Base-by-base conservation (phyloP, 2,888 invertebrate genomes). In the Agrypnus murinus region DNA sequence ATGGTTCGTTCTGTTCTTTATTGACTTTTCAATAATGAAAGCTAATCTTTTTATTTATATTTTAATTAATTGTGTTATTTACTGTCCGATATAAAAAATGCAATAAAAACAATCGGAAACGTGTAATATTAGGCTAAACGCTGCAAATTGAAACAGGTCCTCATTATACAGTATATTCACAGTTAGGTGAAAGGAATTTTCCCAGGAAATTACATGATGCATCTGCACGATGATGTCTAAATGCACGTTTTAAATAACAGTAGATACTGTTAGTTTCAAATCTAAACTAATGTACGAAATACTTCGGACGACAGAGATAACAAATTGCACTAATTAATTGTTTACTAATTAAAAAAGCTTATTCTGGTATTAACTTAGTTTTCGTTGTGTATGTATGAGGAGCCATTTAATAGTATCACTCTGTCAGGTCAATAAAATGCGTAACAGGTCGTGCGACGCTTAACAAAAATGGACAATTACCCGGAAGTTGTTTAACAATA, bases 141-240 rank as follows among this genome's bases (percentile, higher is more conserved):
- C 25, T 25, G 25, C 25, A 25, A 25, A 25, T 25, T 25, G 25
- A 25, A 25, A 25, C 25, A 25, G 36, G 17, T 32, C 36, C 17
- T 36, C 55, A 32, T 55, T 55, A 55, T 25, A 25, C 5, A 55
- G 36, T 19, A 17, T n/a, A 4, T 32, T 55, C 38, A 38, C 55
- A 55, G 36, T 55, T 55, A 55, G 55, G 55, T 55, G 55, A 55
- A 55, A 36, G 55, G 55, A 55, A 38, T 55, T 55, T 36, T 55
- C 55, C 8, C 36, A 38, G 17, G 36, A 55, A 34, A 55, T 55
- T 55, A 55, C 55, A 36, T 10, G 36, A 55, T 55, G 55, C 55
- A 55, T 55, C 17, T 32, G 55, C 55, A 36, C 55, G 36, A 34
- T n/a, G 17, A 55, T 36, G 9, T 2, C 14, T n/a, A 15, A n/a